Evolutionary conservation across 2,888 invertebrate species (phyloP).

Genomic region (Archips crataeganus): DNA sequence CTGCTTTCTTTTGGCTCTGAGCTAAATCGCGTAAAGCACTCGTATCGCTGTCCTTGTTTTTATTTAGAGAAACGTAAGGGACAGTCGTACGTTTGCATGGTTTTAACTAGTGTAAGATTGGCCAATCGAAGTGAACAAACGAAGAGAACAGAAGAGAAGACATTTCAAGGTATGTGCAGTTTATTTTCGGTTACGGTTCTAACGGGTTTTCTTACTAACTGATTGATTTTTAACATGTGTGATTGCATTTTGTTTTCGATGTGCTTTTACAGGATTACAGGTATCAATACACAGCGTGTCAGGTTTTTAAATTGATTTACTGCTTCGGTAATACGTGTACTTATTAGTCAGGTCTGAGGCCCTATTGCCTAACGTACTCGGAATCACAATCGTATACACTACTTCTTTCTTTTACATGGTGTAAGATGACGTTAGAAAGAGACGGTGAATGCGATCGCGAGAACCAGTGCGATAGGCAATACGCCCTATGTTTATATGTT

Average conservation of each 20-base stretch:
- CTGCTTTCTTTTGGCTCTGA: conserved; percentile 76
- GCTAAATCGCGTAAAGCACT: conserved; percentile 27
- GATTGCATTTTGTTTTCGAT: conserved; percentile 72
- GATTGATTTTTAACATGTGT: conserved; percentile 60
- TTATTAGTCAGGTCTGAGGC: neutral
- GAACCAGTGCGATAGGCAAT: no score
- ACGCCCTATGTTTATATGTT: no score
- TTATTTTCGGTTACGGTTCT: conserved; percentile 52
- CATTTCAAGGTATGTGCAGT: conserved; percentile 69
- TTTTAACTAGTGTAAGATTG: conserved; percentile 37
- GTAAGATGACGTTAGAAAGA: no score
- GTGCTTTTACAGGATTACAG: conserved; percentile 80
- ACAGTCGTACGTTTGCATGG: conserved; percentile 28
- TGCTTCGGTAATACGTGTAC: neutral
- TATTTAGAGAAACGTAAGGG: conserved; percentile 52
- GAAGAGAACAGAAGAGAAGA: conserved; percentile 30
- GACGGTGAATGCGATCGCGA: no score
- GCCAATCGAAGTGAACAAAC: conserved; percentile 42
- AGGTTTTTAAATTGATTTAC: neutral
- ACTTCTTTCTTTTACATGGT: no score
- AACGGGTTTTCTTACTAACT: conserved; percentile 57
- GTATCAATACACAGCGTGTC: conserved; percentile 70
- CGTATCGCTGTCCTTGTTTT: conserved; percentile 33
- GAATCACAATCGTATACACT: no score
- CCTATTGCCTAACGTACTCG: no score